Evolutionary conservation across 2,797 vertebrate species (phyloP), one percentile per base, ranked within the genome.

Genomic region (Pseudochromis fuscus): DNA sequence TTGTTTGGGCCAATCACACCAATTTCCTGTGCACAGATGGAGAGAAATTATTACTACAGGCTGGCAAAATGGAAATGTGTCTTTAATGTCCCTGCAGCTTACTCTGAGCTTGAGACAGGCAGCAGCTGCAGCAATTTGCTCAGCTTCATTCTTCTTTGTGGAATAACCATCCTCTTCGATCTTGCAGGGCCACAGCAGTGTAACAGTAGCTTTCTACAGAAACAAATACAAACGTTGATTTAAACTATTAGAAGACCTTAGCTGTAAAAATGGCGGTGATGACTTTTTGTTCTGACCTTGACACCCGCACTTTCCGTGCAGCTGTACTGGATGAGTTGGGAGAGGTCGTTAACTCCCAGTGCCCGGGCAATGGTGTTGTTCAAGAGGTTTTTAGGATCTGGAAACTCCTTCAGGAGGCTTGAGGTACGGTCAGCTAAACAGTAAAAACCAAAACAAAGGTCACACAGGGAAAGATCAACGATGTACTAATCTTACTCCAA

Each of bases 41-140:
- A 23, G 19, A 76, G 52, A 38, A 1, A 50, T 25, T 0, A 24
- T 46, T 5, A 49, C 11, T 7, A 12, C 5, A 25, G 1, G 27
- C 0, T 7, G 0, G 0, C 4, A 12, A 42, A 23, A 2, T 2
- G 2, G 0, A 28, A 27, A 50, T 5, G 2, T 6, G 4, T 8
- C 8, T 19, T 21, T 13, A 42, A 1, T 16, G 1, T 44, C 0
- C 16, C 3, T 28, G 4, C n/a, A 13, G 16, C 85, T 82, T 87
- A 98, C 98, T 93, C 92, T 96, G 76, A 99, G 95, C 15, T 94
- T 96, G 42, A 94, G 94, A 77, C 97, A 99, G 0, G 96, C 97
- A 0, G 95, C 95, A 0, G 98, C 98, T 0, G 98, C 97, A 3
- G 98, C 97, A 27, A 94, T 90, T 5, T 95, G 88, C 77, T 99